phyloP scores from a whole-genome alignment of 2,113 vertebrate genomes.

The Poecile atricapillus region DNA sequence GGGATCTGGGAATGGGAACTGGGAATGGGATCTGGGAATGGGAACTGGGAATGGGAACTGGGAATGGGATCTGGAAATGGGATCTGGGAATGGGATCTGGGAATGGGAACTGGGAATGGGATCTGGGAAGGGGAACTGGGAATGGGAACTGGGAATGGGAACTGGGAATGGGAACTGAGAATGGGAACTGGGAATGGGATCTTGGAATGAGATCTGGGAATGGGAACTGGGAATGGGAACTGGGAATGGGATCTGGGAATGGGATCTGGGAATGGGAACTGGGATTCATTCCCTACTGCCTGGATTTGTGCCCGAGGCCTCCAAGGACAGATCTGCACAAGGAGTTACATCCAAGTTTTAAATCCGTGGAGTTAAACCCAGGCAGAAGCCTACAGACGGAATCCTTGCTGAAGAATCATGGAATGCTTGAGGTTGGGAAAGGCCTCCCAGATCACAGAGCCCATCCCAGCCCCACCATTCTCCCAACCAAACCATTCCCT shows the following conservation, averaged over 20 bases:
- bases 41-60: background rate
- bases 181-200: too few species aligned
- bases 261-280: background rate
- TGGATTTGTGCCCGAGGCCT: slow-evolving; percentile 2
- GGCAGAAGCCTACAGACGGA: background rate
- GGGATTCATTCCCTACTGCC: background rate
- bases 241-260: background rate
- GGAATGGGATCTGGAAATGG: too few species aligned
- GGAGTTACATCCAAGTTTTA: background rate
- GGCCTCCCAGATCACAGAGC: too few species aligned
- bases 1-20: too few species aligned
- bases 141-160: too few species aligned
- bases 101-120: too few species aligned
- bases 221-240: too few species aligned
- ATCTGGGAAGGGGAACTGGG: too few species aligned
- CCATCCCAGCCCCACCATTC: background rate
- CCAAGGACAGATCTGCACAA: background rate
- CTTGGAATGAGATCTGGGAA: too few species aligned
- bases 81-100: too few species aligned
- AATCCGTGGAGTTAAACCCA: background rate
- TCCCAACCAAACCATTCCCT: background rate
- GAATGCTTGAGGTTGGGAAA: background rate
- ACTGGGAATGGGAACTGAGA: too few species aligned
- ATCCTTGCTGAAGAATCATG: background rate
- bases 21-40: background rate